Evolutionary conservation across 2,888 invertebrate genomes (phyloP).

Genomic region (Aproaerema taeniolella): DNA sequence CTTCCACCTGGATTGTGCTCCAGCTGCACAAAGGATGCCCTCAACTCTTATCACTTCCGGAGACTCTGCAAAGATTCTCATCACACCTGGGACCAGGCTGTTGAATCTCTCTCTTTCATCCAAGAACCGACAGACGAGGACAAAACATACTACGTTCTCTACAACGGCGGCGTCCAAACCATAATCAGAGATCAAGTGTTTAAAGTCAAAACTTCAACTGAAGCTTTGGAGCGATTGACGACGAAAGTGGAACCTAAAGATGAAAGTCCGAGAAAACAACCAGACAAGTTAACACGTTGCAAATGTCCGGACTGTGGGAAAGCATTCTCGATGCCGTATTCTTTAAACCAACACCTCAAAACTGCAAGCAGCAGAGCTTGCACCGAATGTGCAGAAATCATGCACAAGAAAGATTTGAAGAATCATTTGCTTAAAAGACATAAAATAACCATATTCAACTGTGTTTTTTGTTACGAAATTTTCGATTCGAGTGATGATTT

Average conservation of each 20-base stretch:
- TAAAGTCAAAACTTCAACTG: slow-evolving; percentile 19
- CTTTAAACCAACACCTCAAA: slow-evolving; percentile 46
- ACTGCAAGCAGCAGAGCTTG: slow-evolving; percentile 42
- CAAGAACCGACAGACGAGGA: slow-evolving; percentile 28
- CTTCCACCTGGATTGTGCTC: slow-evolving; percentile 51
- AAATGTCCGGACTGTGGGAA: slow-evolving; percentile 46
- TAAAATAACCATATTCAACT: slow-evolving; percentile 25
- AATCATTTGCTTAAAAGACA: slow-evolving; percentile 40
- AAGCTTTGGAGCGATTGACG: slow-evolving; percentile 32
- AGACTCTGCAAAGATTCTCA: slow-evolving; percentile 40
- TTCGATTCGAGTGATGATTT: slow-evolving; percentile 30
- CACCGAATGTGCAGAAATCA: slow-evolving; percentile 32
- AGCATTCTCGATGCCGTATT: slow-evolving; percentile 29
- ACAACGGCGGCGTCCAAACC: slow-evolving; percentile 26
- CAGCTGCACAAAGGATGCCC: slow-evolving; percentile 39
- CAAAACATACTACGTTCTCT: slow-evolving; percentile 40
- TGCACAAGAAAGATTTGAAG: slow-evolving; percentile 35
- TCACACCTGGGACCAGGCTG: slow-evolving; percentile 39
- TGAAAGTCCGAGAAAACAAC: not conserved
- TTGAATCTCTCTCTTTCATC: slow-evolving; percentile 28
- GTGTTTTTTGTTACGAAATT: slow-evolving; percentile 38
- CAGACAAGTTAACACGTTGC: slow-evolving; percentile 12
- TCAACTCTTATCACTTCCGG: slow-evolving; percentile 40
- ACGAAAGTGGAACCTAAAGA: not conserved
- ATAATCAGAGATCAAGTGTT: slow-evolving; percentile 32